Base-by-base conservation (phyloP, 2,797 vertebrate species). In the Micrastur ruficollis region DNA sequence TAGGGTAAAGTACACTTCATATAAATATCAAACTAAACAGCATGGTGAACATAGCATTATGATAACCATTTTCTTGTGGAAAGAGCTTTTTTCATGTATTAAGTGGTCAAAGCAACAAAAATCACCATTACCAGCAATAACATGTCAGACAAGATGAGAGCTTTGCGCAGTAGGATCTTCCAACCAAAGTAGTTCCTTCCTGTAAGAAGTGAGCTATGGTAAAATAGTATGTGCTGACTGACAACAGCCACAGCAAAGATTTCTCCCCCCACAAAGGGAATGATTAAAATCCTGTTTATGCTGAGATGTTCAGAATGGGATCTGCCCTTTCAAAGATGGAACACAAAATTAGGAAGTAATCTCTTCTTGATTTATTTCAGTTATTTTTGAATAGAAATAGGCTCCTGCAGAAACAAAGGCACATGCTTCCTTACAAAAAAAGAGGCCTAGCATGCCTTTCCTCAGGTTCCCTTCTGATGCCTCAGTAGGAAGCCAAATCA, bases 171-270 rank as follows among this genome's bases (percentile, higher is more conserved):
- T 0, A 50, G 63, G 42, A 78, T 26, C 50, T 71, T 32, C 58
- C 53, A 46, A 2, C 3, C 59, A 16, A 16, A 2, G 14, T 4
- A 55, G 40, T 2, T 36, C 40, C 11, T 22, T 36, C 40, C 11
- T 22, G 25, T 0, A 42, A 58, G 66, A 47, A 73, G 20, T 0
- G 6, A 72, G 19, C 1, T 42, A 4, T 2, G 15, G 22, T 2
- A 17, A 62, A 71, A 19, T 2, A 32, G 31, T 0, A 22, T 4
- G 25, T 75, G 44, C 67, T 89, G 66, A 25, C 50, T 6, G 36
- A 42, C 55, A 81, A 18, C 9, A 38, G 70, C 49, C 84, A 71
- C 62, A 86, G 62, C 56, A 73, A 53, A 75, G 49, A 32, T 3
- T 59, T 38, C 25, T 68, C 2, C 38, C 53, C 47, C 8, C 31